Evolutionary conservation across 2,113 vertebrate species (phyloP).

Genomic region (Choloepus hoffmanni): DNA sequence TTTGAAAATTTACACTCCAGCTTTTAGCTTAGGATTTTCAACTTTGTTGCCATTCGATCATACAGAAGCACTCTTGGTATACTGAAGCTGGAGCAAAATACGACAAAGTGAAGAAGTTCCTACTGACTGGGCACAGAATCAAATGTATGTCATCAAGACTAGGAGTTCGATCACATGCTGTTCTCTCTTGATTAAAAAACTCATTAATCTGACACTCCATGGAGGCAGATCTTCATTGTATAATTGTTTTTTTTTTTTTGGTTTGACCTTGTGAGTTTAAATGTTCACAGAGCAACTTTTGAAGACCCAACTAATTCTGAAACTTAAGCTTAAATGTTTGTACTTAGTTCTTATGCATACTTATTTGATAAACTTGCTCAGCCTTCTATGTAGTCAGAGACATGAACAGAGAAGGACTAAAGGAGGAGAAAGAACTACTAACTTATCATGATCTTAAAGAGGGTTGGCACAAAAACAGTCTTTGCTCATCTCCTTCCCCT

Average conservation of each 20-base stretch:
- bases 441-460: background rate
- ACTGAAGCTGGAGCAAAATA: constrained; percentile 68
- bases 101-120: constrained; percentile 56
- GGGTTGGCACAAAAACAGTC: background rate
- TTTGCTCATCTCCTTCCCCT: background rate
- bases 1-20: constrained; percentile 72
- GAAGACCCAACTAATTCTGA: constrained; percentile 2
- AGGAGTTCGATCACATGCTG: constrained; percentile 66
- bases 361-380: background rate
- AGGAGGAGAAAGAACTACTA: background rate
- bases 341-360: too few relatives aligned
- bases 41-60: constrained; percentile 63
- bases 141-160: constrained; percentile 67
- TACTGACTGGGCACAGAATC: constrained; percentile 69
- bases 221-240: background rate
- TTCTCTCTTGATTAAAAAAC: constrained; percentile 59
- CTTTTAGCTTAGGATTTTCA: constrained; percentile 72
- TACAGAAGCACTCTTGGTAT: constrained; percentile 67
- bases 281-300: background rate
- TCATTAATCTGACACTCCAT: constrained; percentile 39
- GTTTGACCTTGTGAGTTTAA: background rate
- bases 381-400: background rate
- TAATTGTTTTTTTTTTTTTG: background rate
- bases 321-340: background rate
- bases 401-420: background rate